A percentile compares a stretch with the other conserved stretches of the same genome.
These are phyloP conservation scores for Pseudochirops cupreus DNA, from an alignment of 2,797 vertebrate species.

Conservation along the genomic window DNA sequence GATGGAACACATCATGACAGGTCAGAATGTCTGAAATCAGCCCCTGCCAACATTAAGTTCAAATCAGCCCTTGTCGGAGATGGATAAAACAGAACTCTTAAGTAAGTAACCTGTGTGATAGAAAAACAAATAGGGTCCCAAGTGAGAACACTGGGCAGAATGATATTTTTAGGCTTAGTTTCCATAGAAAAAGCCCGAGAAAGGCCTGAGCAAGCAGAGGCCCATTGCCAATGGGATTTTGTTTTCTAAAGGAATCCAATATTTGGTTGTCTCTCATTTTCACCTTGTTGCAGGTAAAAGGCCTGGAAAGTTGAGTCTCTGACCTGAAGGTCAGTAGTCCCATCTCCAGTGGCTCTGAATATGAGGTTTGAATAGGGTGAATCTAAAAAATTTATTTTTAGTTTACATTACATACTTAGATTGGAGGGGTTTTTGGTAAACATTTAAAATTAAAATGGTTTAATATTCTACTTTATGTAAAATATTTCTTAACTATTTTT, in stretches of 20 bases:
- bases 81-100: conserved; percentile 62
- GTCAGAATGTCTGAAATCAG: conserved; percentile 74
- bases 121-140: conserved; percentile 1
- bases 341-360: background rate
- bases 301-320: background rate
- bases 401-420: background rate
- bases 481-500: background rate
- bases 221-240: background rate
- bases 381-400: conserved; percentile 39
- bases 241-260: background rate
- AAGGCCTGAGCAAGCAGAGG: background rate
- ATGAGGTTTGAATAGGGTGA: conserved; percentile 6
- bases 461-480: background rate
- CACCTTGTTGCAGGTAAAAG: background rate
- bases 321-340: background rate
- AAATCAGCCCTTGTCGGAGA: conserved; percentile 60
- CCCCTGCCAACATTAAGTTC: conserved; percentile 72
- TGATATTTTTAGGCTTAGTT: background rate
- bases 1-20: conserved; percentile 60
- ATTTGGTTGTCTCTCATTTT: background rate
- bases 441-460: background rate
- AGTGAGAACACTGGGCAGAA: background rate
- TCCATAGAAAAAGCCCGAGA: conserved; percentile 1
- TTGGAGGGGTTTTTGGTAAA: background rate
- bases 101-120: conserved; percentile 56